phyloP scores from a whole-genome alignment of 2,113 vertebrate genomes.

The Stomatorhinus ivindoensis region DNA sequence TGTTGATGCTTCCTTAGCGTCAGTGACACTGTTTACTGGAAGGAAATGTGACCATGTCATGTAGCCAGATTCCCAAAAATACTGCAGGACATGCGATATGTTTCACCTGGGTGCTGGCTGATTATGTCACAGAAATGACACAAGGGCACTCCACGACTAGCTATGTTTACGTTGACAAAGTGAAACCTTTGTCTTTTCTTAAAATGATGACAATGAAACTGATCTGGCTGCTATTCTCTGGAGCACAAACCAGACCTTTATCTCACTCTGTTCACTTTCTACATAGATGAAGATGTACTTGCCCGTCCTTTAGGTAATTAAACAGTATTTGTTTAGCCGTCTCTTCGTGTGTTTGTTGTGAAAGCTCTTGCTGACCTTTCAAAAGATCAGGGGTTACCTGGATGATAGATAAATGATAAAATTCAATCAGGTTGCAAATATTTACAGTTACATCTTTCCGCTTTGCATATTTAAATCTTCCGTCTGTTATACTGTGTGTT shows the following conservation, averaged over 20 bases:
- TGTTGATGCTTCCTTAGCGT: neutral
- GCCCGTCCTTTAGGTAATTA: constrained; percentile 88
- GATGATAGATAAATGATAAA: constrained; percentile 34
- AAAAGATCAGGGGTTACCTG: constrained; percentile 92
- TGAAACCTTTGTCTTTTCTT: neutral
- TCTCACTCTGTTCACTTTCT: neutral
- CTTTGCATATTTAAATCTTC: neutral
- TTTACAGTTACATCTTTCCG: neutral
- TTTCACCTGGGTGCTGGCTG: neutral
- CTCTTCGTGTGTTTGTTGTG: constrained; percentile 75
- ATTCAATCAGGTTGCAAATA: neutral
- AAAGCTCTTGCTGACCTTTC: constrained; percentile 81
- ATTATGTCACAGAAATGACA: neutral
- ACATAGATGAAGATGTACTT: constrained; percentile 42
- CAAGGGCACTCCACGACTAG: neutral
- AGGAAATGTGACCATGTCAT: neutral
- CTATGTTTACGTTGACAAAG: neutral
- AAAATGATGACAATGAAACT: neutral
- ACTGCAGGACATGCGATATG: neutral
- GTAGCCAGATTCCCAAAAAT: neutral
- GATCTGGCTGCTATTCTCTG: neutral
- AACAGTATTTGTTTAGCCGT: constrained; percentile 83
- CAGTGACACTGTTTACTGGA: neutral
- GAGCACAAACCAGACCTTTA: neutral
- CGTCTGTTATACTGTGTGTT: neutral